Evolutionary conservation across 2,888 invertebrate genomes (phyloP), one percentile per base, ranked within the genome.

Genomic region (Diarsia brunnea): DNA sequence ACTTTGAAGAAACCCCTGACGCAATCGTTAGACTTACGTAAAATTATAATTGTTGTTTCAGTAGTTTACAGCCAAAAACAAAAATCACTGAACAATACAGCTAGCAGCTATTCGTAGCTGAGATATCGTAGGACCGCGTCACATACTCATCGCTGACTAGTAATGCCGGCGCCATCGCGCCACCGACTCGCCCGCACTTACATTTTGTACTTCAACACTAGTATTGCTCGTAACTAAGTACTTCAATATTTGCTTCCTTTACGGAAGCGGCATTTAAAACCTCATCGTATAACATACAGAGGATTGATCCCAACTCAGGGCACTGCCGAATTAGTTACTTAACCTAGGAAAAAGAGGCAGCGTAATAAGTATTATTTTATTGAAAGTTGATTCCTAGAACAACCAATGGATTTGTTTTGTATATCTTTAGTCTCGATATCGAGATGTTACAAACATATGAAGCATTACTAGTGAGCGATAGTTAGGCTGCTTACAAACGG

Each of bases 401-500:
- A 77, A 75, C 73, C 67, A 79, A 85, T 84, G 83, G 83, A 80
- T 75, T 51, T 55, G 51, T 84, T 75, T 72, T 63, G 45, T 79
- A 58, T 79, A 69, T 69, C 65, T 73, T 72, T 80, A 79, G 19
- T 78, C 73, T 80, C 79, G 72, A 69, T 68, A 75, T 27, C 53
- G 83, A 82, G 78, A 80, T 74, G 68, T 81, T 61, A 73, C 70
- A 80, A 78, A 79, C 45, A 81, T 75, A 72, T 75, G 70, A 82
- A 82, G 89, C 89, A 91, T 92, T 93, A 92, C 92, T 92, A 93
- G 92, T 89, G 85, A 92, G 91, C 92, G 92, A 92, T 89, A 79
- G 76, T 75, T 67, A 73, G 89, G 87, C 89, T 89, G 91, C 90
- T 91, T 91, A 90, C 87, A 90, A 88, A 89, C 87, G 86, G 79